Conservation (phyloP, 2,113 vertebrate species). For the Rhizomys pruinosus region DNA sequence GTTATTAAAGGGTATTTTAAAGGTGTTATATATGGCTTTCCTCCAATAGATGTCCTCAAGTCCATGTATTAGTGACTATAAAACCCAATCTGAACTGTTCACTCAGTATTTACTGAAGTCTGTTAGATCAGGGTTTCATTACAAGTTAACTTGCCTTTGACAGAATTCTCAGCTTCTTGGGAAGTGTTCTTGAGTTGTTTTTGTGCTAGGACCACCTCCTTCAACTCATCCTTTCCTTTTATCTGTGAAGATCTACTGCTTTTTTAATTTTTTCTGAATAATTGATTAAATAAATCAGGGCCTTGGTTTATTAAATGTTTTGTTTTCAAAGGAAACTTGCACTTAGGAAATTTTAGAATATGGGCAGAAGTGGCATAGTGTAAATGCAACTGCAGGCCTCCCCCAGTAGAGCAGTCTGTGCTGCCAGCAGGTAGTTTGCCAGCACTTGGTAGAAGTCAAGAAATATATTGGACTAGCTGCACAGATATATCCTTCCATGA, state of each 20-base stretch:
- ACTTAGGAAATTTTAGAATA: conserved; percentile 7
- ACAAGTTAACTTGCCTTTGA: background rate
- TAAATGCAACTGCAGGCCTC: background rate
- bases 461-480: background rate
- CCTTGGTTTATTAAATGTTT: background rate
- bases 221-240: background rate
- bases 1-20: background rate
- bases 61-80: background rate
- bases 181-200: background rate
- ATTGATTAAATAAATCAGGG: background rate
- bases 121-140: background rate
- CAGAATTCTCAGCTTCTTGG: background rate
- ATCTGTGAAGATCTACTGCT: background rate
- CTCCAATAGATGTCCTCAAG: background rate
- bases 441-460: background rate
- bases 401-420: background rate
- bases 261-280: conserved; percentile 10
- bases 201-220: background rate
- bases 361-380: background rate
- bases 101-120: background rate
- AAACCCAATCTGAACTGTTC: background rate
- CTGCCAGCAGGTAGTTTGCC: background rate
- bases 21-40: background rate
- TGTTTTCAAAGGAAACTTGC: background rate
- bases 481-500: background rate